phyloP scores from a whole-genome alignment of 2,797 vertebrate genomes.

The Pseudocheirus occidentalis region DNA sequence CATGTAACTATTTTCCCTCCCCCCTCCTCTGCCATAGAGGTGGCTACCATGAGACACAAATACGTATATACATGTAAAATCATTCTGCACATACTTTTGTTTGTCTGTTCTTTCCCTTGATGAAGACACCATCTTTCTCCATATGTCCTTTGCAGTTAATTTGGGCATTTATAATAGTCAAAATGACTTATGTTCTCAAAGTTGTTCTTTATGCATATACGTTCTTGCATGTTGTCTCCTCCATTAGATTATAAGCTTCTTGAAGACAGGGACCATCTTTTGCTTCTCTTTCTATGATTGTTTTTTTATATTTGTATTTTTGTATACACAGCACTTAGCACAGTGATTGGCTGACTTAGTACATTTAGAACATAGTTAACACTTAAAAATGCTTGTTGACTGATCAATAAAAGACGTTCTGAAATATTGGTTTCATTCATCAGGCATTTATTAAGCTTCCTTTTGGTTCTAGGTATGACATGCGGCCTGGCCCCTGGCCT shows the following conservation, averaged over 20 bases:
- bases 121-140: neutral
- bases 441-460: neutral
- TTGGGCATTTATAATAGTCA: neutral
- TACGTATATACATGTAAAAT: too few relatives aligned
- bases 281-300: neutral
- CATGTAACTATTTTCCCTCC: too few relatives aligned
- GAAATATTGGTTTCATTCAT: neutral
- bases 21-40: too few relatives aligned
- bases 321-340: neutral
- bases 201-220: too few relatives aligned
- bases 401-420: neutral
- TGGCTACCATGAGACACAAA: too few relatives aligned
- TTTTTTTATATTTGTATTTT: neutral
- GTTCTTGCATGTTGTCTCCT: neutral
- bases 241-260: neutral
- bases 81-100: too few relatives aligned
- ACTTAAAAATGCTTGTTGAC: neutral
- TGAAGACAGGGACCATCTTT: neutral
- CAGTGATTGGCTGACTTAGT: neutral
- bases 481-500: neutral
- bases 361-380: neutral
- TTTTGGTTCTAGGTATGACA: neutral
- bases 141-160: neutral
- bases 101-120: neutral
- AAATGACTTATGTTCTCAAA: too few relatives aligned